Evolutionary conservation across 2,797 vertebrate species (phyloP), one percentile per base, ranked within the genome.

Genomic region (Pachyuromys duprasi): DNA sequence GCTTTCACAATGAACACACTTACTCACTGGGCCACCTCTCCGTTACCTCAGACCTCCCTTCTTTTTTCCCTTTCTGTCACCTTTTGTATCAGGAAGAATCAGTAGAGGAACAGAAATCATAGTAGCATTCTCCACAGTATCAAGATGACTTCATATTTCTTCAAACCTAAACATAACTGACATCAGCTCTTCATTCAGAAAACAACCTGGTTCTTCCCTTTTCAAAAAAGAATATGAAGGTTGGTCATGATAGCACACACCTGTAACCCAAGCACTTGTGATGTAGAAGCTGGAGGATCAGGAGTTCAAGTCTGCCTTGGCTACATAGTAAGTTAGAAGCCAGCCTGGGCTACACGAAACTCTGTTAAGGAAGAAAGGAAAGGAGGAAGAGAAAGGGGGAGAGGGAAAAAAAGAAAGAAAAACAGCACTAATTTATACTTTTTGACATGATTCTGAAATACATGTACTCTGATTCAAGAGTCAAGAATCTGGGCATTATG

Each of bases 81-180:
- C 86, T 93, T 96, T 91, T 79, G 72, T 42, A 83, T 92, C 20
- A 82, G 78, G 78, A 55, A 9, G 74, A 55, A 86, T 81, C 83
- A 91, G 11, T 39, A 95, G 39, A 74, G 28, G n/a, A 92, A 18
- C 22, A 2, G 75, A 91, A 76, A 24, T 78, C 87, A 83, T 79
- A 49, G 49, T 70, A 17, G 74, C 80, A 57, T 60, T 95, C 70
- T 90, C 75, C 12, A 67, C 17, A 88, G 24, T 67, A 36, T 88
- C 24, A 81, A 93, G 53, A 80, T 86, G 33, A 81, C 18, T 81
- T 89, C 1, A 60, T 80, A 67, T 83, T 84, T 89, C 75, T 33
- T 2, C 70, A 94, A 93, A 95, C 33, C 49, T 74, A 67, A 92
- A 94, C 60, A 75, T 91, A 26, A 76, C 8, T n/a, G 49, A 91